Percentiles rank a stretch among this genome's conserved stretches.
Conservation (phyloP, 2,113 vertebrate species). For the Ardeotis arabs region DNA sequence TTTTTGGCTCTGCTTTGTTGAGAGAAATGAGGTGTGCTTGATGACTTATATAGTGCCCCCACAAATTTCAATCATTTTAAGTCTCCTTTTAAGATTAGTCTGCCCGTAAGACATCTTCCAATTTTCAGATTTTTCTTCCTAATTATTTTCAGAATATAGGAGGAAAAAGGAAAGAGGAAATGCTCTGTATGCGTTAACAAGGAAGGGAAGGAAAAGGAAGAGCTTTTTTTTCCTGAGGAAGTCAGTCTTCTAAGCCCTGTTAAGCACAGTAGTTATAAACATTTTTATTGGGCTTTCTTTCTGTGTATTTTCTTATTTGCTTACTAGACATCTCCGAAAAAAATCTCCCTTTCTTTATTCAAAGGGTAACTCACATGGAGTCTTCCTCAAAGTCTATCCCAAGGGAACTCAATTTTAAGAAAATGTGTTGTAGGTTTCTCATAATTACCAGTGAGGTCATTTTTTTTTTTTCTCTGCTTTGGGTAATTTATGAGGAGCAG, state of each 20-base stretch:
- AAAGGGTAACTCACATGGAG: not conserved
- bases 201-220: not conserved
- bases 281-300: not conserved
- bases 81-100: not conserved
- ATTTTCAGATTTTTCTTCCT: not conserved
- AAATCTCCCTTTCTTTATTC: not conserved
- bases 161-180: not conserved
- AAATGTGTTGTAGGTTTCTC: slow-evolving; percentile 47
- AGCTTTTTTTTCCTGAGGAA: not conserved
- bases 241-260: not conserved
- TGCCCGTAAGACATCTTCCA: not conserved
- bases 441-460: slow-evolving; percentile 37
- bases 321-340: not conserved
- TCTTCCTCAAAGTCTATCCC: not conserved
- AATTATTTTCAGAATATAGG: not conserved
- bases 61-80: not conserved
- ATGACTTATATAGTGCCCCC: not conserved
- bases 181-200: not conserved
- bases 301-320: not conserved
- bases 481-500: slow-evolving; percentile 41
- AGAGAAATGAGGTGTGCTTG: not conserved
- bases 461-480: not conserved
- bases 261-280: not conserved
- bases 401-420: not conserved
- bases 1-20: not conserved